Conservation (phyloP, 2,113 vertebrate genomes). For the Chaetura pelagica region DNA sequence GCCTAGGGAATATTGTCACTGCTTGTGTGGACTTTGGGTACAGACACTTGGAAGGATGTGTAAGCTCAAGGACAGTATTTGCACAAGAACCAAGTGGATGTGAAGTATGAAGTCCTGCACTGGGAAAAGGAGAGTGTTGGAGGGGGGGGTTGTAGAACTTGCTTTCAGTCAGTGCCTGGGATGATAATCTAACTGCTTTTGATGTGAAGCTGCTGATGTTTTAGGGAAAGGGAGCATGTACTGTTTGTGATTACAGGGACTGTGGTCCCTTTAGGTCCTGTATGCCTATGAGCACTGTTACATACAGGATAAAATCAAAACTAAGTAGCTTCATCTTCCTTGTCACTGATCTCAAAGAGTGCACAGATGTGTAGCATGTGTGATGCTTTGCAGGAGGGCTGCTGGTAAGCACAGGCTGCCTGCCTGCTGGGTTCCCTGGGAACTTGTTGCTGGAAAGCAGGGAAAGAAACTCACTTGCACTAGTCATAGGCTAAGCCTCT, state of each 20-base stretch:
- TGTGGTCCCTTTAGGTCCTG: neutral
- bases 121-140: neutral
- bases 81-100: neutral
- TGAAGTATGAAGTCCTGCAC: neutral
- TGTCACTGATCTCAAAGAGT: neutral
- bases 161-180: neutral
- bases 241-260: neutral
- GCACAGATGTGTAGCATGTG: neutral
- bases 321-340: neutral
- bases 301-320: neutral
- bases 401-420: neutral
- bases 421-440: neutral
- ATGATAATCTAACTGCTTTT: neutral
- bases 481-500: neutral
- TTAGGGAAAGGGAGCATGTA: neutral
- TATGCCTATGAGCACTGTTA: neutral
- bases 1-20: neutral
- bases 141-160: neutral
- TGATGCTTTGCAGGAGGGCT: neutral
- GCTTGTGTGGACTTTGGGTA: neutral
- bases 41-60: neutral
- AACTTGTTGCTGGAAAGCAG: neutral
- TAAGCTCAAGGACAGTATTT: neutral
- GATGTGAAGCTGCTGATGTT: fast-evolving
- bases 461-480: neutral